Conservation (phyloP, 1,140 invertebrate genomes). For the Bombus soroeensis region DNA sequence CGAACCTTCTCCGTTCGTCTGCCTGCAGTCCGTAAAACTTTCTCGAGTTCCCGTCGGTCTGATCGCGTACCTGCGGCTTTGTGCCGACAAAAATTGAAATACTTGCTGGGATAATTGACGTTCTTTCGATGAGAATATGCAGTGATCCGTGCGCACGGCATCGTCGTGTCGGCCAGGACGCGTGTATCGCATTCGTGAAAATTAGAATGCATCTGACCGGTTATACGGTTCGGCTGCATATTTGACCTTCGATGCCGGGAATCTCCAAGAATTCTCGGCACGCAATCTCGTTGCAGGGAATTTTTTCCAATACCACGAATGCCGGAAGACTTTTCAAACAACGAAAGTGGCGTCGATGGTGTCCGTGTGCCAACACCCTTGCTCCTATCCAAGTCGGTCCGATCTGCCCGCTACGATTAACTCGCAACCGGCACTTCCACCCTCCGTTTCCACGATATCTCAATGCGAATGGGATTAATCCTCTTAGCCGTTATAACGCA, state of each 20-base stretch:
- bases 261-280: constrained; percentile 45
- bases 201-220: constrained; percentile 17
- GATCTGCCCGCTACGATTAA: neutral
- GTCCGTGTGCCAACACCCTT: neutral
- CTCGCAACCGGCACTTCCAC: no score
- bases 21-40: neutral
- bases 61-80: neutral
- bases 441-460: neutral
- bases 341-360: constrained; percentile 21
- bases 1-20: no score
- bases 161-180: neutral
- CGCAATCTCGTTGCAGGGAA: constrained; percentile 52
- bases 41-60: neutral
- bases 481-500: constrained; percentile 13
- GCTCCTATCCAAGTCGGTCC: neutral
- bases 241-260: constrained; percentile 35
- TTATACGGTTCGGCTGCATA: neutral
- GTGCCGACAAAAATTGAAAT: constrained; percentile 6
- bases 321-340: constrained; percentile 48
- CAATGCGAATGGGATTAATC: neutral
- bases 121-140: neutral
- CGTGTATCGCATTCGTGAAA: constrained; percentile 20
- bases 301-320: constrained; percentile 52
- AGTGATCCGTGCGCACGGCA: neutral
- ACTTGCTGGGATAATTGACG: constrained; percentile 21